Evolutionary conservation across 2,797 vertebrate genomes (phyloP).

Genomic region (Tragelaphus oryx): DNA sequence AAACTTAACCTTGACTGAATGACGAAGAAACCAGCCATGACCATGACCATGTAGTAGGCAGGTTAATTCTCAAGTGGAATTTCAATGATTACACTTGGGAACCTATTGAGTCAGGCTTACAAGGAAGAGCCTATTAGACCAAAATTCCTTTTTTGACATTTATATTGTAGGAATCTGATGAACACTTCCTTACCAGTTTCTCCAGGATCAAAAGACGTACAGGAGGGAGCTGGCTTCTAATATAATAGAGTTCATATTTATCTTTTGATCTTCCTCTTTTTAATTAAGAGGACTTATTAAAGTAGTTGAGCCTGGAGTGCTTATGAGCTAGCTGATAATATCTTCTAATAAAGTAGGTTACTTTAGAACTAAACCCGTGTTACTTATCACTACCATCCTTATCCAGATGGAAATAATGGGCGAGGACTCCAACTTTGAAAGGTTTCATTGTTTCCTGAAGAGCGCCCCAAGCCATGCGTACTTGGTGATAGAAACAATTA

Average conservation of each 20-base stretch:
- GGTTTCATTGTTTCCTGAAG: slow-evolving; percentile 13
- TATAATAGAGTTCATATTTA: neutral
- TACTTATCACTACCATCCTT: neutral
- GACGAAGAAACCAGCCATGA: neutral
- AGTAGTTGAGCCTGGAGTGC: neutral
- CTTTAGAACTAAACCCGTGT: slow-evolving; percentile 31
- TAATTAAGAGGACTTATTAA: slow-evolving; percentile 43
- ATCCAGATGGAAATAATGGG: neutral
- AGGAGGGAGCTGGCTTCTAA: neutral
- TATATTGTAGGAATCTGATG: neutral
- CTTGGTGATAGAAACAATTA: neutral
- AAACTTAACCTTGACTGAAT: neutral
- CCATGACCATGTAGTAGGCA: neutral
- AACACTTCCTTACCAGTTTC: slow-evolving; percentile 8
- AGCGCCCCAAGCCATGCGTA: neutral
- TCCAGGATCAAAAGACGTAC: slow-evolving; percentile 37
- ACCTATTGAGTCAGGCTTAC: neutral
- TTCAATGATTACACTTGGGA: neutral
- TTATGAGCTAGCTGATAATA: slow-evolving; percentile 22
- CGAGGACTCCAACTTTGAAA: neutral
- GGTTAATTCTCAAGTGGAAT: slow-evolving; percentile 14
- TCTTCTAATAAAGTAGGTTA: slow-evolving; percentile 37
- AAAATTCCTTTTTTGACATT: neutral
- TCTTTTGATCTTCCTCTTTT: slow-evolving; percentile 53
- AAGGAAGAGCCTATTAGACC: slow-evolving; percentile 20